Base-by-base conservation (phyloP, 2,797 vertebrate genomes). In the Phylloscopus collybita region DNA sequence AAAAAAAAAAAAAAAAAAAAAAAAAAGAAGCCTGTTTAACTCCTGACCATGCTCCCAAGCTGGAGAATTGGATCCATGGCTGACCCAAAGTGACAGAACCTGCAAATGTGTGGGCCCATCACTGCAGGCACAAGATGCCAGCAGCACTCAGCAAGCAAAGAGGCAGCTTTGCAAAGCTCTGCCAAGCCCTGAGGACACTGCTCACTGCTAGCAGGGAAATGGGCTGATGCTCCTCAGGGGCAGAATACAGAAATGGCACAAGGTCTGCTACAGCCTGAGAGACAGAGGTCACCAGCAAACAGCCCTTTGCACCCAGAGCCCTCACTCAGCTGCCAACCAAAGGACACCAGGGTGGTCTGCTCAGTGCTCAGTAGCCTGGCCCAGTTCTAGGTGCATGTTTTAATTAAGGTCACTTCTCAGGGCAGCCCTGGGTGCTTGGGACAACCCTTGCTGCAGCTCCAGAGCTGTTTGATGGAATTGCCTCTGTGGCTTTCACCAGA, bases 141-240 rank as follows among this genome's bases (percentile, higher is more conserved):
- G 3, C 8, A 79, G 57, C 17, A 15, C 23, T 60, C 13, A 49
- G 26, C 26, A 13, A 34, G n/a, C 15, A 29, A 38, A 18, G 4
- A 20, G n/a, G 1, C 47, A 30, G 54, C 36, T 61, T 57, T 57
- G 53, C 62, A 81, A n/a, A 60, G 34, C 40, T 51, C 73, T 32
- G 13, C 49, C 47, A 62, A 25, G 11, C 22, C 8, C 2, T 3
- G 16, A 60, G 87, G 62, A 45, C 70, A 23, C 22, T 0, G 16
- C 25, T 66, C 10, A 4, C 56, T 34, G 16, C 6, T 0, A n/a
- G 18, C 21, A 38, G 27, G 40, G 67, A 60, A 56, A 32, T 0
- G 3, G 5, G 7, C 1, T 56, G 66, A 3, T n/a, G 50, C 12
- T n/a, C 50, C 54, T 14, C 19, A 73, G 30, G 34, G 32, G 36